Percentiles rank a stretch among this genome's conserved stretches.
These are phyloP conservation scores for Tonatia bakeri DNA, from an alignment of 2,113 vertebrate genomes.

Conservation along the genomic window DNA sequence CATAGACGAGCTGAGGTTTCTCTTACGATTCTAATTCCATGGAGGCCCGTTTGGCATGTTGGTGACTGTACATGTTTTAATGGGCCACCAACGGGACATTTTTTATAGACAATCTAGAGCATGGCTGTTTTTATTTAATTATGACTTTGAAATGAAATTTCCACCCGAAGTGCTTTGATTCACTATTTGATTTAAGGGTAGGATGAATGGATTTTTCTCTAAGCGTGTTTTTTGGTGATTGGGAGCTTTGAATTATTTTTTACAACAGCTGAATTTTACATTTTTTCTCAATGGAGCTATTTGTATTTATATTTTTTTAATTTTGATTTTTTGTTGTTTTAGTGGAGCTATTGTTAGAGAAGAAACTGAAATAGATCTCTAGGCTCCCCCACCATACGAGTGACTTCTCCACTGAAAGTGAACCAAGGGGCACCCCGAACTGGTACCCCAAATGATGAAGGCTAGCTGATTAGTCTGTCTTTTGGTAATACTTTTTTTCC, in stretches of 20 bases:
- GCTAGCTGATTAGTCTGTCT: neutral
- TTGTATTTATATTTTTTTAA: neutral
- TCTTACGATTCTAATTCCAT: fast-evolving
- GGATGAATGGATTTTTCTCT: neutral
- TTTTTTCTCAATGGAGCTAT: neutral
- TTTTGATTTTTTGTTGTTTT: neutral
- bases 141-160: neutral
- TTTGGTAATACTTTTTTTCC: neutral
- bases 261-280: neutral
- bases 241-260: neutral
- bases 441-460: neutral
- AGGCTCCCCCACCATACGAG: neutral
- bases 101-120: neutral
- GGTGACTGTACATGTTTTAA: neutral
- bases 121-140: neutral
- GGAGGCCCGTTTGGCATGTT: neutral
- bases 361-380: neutral
- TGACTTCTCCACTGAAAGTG: conserved; percentile 9
- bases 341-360: neutral
- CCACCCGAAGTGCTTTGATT: neutral
- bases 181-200: neutral
- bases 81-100: neutral
- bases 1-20: neutral
- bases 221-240: neutral
- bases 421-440: neutral